Conservation (phyloP, 2,797 vertebrate genomes). For the Sebastes matsubarae region DNA sequence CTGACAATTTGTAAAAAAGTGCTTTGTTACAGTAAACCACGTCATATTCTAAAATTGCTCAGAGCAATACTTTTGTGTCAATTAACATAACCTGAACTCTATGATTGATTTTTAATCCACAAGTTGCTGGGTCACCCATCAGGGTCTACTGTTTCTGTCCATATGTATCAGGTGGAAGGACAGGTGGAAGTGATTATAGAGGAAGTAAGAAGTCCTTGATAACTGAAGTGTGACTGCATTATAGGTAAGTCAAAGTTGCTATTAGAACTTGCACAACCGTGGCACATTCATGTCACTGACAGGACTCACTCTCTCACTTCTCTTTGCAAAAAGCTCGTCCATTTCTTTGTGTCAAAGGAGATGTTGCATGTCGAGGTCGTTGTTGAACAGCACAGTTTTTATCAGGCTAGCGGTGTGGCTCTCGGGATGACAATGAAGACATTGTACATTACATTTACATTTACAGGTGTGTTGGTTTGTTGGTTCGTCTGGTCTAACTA, state of each 20-base stretch:
- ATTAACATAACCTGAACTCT: background rate
- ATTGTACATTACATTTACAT: too few species aligned
- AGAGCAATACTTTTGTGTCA: background rate
- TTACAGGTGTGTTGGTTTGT: background rate
- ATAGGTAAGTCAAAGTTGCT: slow-evolving; percentile 18
- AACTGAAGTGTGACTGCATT: slow-evolving; percentile 22
- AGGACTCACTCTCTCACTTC: background rate
- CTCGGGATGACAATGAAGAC: background rate
- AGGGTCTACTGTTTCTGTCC: background rate
- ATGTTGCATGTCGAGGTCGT: background rate
- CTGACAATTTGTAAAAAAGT: background rate
- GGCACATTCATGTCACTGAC: slow-evolving; percentile 13
- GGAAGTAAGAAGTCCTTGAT: background rate
- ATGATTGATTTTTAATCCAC: background rate
- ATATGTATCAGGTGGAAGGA: background rate
- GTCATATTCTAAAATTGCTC: background rate
- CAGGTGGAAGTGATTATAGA: slow-evolving; percentile 2
- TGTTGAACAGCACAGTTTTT: background rate
- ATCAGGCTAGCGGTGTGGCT: background rate
- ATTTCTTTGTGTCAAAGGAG: background rate
- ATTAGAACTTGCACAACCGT: slow-evolving; percentile 23
- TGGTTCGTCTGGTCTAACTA: background rate
- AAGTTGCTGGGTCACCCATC: background rate
- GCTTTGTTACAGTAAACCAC: background rate
- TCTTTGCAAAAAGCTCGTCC: background rate